Base-by-base conservation (phyloP, 2,113 vertebrate species). In the Oceanodroma tethys region DNA sequence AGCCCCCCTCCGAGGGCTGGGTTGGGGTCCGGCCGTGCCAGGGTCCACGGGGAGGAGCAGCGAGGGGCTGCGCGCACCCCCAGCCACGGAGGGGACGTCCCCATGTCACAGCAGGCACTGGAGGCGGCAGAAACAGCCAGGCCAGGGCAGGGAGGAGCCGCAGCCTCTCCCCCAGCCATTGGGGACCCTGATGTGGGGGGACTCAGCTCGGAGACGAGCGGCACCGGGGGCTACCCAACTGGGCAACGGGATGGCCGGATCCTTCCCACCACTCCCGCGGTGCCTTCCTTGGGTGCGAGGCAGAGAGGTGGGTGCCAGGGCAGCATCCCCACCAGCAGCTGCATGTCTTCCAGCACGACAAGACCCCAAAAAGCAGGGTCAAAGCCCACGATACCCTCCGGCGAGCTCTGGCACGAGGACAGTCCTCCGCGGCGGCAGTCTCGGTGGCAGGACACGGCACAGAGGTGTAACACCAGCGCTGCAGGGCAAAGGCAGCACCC, bases 121-220 rank as follows among this genome's bases (percentile, higher is more conserved):
- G 34, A 12, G 34, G 74, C 29, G 25, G 38, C 3, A 4, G 13
- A 23, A 52, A 59, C 53, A 45, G 15, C 19, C 6, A 0, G 23
- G 18, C 1, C n/a, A 22, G 59, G n/a, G 50, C n/a, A 42, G 25
- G 26, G 53, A 14, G 7, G 16, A 21, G 34, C 52, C 2, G 1
- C 32, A 34, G 45, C 8, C 12, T 38, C 18, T 9, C 10, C 70
- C 36, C 22, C 34, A 16, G 53, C 38, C 4, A 2, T 4, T 7
- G 1, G 4, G 4, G 29, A 45, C 13, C 42, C 42, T 1, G 1
- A 12, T 0, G 0, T 2, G 40, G 13, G 12, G 42, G 16, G 30
- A 12, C 22, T 29, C 40, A 16, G 60, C 55, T 32, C 2, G 0
- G 42, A 38, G 27, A 11, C 2, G 3, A 40, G 52, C 1, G 18